Percentiles rank a stretch among this genome's conserved stretches.
phyloP scores from a whole-genome alignment of 2,888 invertebrate species.

The Amorpha juglandis region DNA sequence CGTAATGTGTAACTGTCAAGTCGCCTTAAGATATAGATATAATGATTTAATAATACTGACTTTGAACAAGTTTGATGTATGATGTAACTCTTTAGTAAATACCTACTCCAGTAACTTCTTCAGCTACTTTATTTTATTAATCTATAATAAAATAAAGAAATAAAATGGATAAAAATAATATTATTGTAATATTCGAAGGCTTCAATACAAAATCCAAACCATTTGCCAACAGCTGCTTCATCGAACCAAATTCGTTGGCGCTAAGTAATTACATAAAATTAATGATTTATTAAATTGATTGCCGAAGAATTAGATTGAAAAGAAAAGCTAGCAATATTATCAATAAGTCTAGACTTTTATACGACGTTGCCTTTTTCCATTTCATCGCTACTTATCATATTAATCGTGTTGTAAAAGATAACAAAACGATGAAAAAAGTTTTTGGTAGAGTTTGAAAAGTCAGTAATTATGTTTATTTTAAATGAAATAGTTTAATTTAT shows the following conservation, averaged over 20 bases:
- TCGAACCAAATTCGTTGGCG: background rate
- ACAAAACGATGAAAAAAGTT: background rate
- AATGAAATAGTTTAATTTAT: background rate
- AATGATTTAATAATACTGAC: too few relatives aligned
- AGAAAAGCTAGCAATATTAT: background rate
- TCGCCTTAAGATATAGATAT: too few relatives aligned
- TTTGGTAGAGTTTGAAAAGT: background rate
- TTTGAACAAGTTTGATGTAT: too few relatives aligned
- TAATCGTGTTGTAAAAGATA: background rate
- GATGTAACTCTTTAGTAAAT: too few relatives aligned
- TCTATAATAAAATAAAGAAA: too few relatives aligned
- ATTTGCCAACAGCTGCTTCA: slow-evolving; percentile 7
- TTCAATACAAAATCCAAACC: slow-evolving; percentile 8
- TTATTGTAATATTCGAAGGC: background rate
- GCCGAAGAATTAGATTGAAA: background rate
- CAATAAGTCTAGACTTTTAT: background rate
- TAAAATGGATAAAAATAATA: too few relatives aligned
- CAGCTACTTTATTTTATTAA: too few relatives aligned
- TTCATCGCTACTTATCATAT: background rate
- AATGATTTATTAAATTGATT: slow-evolving; percentile 11
- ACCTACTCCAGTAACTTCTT: too few relatives aligned
- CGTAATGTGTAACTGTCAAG: too few relatives aligned
- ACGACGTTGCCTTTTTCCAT: too few relatives aligned
- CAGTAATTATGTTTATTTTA: background rate
- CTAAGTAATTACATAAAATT: slow-evolving; percentile 1